A percentile compares a stretch with the other conserved stretches of the same genome.
Evolutionary conservation across 2,113 vertebrate genomes (phyloP).

Genomic region (Lophura nycthemera): DNA sequence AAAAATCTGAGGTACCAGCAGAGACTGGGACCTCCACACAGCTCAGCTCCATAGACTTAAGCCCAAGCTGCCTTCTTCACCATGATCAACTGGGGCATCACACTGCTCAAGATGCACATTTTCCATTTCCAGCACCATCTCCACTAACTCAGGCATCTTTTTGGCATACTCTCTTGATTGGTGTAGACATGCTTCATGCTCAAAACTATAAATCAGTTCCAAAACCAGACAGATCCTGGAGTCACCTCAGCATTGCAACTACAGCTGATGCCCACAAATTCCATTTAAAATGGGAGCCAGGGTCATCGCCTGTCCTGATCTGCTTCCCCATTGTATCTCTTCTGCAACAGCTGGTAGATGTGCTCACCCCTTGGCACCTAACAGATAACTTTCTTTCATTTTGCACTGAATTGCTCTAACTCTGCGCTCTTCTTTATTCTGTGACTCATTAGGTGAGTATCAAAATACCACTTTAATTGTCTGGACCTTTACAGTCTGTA

Average conservation of each 20-base stretch:
- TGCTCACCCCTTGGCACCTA: slow-evolving; percentile 12
- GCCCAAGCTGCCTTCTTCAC: neutral
- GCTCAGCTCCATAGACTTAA: neutral
- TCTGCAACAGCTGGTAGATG: slow-evolving; percentile 54
- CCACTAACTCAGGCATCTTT: neutral
- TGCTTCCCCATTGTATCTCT: slow-evolving; percentile 5
- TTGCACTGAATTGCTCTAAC: neutral
- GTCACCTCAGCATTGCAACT: neutral
- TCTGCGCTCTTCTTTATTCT: neutral
- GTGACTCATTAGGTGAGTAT: neutral
- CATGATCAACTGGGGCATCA: neutral
- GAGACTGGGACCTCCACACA: neutral
- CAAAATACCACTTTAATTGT: neutral
- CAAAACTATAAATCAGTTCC: neutral
- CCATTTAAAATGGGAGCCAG: neutral
- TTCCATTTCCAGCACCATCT: neutral
- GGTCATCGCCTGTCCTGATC: slow-evolving; percentile 10
- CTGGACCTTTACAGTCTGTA: accelerated
- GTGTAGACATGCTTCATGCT: neutral
- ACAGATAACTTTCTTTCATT: neutral
- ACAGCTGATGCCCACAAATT: slow-evolving; percentile 14
- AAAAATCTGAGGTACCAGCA: accelerated
- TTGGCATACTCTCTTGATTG: neutral
- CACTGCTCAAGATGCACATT: neutral
- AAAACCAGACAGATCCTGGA: neutral